phyloP scores from a whole-genome alignment of 2,797 vertebrate genomes.

The Cuniculus paca region DNA sequence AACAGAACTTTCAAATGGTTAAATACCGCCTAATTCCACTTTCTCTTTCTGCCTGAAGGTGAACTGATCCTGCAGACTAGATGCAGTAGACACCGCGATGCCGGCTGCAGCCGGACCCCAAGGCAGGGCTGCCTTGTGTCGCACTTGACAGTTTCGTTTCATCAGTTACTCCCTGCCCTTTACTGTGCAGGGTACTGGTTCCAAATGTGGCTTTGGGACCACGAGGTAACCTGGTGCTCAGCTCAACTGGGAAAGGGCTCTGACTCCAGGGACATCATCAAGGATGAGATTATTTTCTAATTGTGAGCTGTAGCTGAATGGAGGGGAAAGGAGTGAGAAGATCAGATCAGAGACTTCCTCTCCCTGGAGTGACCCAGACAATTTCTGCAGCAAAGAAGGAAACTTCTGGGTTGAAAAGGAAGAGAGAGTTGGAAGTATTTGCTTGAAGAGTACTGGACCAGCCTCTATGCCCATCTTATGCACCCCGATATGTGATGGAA shows the following conservation, averaged over 20 bases:
- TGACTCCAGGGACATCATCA: not conserved
- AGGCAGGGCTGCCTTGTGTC: not conserved
- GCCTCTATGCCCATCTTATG: not conserved
- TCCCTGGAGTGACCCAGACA: not conserved
- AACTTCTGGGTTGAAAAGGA: not conserved
- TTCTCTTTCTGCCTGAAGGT: not conserved
- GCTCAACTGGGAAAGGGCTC: not conserved
- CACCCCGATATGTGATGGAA: not conserved
- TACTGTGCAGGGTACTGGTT: not conserved
- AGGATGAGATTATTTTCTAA: not conserved
- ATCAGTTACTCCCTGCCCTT: not conserved
- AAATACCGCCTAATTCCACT: not conserved
- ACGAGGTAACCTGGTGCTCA: not conserved
- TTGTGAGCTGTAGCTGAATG: not conserved
- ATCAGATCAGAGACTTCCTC: not conserved
- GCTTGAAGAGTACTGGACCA: not conserved
- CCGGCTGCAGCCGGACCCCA: fast-evolving
- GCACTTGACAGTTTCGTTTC: not conserved
- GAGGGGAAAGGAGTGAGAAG: not conserved
- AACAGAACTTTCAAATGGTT: not conserved
- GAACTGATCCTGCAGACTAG: not conserved
- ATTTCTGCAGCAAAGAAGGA: not conserved
- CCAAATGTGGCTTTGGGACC: slow-evolving; percentile 26
- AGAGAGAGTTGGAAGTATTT: not conserved
- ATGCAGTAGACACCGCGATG: not conserved